Conservation (phyloP, 2,797 vertebrate genomes). For the Thalassophryne amazonica region DNA sequence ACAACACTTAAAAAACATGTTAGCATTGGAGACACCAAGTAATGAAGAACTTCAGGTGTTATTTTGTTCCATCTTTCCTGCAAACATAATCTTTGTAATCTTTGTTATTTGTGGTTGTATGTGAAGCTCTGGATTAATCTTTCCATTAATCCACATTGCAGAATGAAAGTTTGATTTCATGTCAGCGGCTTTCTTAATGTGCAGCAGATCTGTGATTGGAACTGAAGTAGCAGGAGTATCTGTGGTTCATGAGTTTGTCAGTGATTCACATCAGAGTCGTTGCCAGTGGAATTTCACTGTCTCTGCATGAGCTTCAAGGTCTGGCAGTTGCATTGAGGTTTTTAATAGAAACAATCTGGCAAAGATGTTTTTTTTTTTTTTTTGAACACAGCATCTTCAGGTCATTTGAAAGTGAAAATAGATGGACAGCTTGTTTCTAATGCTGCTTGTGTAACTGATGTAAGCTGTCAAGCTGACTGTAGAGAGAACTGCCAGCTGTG, state of each 20-base stretch:
- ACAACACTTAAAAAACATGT: too few species aligned
- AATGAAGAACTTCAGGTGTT: too few species aligned
- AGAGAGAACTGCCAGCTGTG: constrained; percentile 55
- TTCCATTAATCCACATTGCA: too few species aligned
- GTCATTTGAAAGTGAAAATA: constrained; percentile 68
- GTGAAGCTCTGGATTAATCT: too few species aligned
- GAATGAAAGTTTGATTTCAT: too few species aligned
- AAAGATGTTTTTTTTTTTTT: constrained; percentile 22
- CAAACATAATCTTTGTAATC: too few species aligned
- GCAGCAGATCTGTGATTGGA: too few species aligned
- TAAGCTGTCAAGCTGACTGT: constrained; percentile 59
- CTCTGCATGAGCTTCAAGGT: constrained; percentile 24
- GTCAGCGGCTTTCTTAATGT: too few species aligned
- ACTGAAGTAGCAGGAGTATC: constrained; percentile 3
- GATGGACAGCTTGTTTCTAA: constrained; percentile 15
- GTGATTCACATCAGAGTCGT: constrained; percentile 3
- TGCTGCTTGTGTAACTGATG: constrained; percentile 49
- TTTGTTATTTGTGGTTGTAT: too few species aligned
- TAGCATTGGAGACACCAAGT: too few species aligned
- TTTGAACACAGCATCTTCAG: constrained; percentile 36
- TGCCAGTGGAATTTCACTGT: constrained; percentile 10
- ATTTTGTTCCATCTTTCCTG: too few species aligned
- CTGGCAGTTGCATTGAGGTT: constrained; percentile 23
- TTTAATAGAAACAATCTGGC: constrained; percentile 33
- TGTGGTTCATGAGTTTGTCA: constrained; percentile 1